Evolutionary conservation across 2,888 invertebrate genomes (phyloP).

Genomic region (Trichogramma evanescens): DNA sequence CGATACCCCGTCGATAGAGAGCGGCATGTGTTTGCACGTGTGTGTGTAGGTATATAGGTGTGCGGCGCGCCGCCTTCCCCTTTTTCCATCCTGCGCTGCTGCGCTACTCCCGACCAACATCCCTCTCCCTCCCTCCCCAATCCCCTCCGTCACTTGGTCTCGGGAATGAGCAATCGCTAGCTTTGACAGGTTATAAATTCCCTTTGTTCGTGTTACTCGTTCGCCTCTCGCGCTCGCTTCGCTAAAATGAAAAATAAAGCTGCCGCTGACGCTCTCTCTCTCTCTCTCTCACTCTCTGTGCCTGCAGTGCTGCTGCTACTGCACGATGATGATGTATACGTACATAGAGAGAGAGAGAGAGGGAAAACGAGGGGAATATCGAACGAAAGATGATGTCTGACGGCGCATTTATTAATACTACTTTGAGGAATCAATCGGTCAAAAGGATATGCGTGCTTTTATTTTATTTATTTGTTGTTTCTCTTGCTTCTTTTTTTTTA

Average conservation of each 20-base stretch:
- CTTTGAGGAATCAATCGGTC: background rate
- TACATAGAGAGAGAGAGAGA: background rate
- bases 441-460: no score
- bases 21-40: no score
- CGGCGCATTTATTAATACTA: conserved; percentile 18
- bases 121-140: background rate
- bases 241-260: background rate
- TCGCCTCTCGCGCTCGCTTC: background rate
- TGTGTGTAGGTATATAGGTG: background rate
- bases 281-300: no score
- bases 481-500: no score
- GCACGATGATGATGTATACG: background rate
- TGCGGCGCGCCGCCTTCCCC: background rate
- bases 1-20: no score
- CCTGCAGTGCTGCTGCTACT: no score
- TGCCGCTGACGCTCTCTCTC: no score
- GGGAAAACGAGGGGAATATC: background rate
- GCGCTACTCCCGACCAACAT: conserved; percentile 5
- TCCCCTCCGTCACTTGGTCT: background rate
- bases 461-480: no score
- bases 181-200: conserved; percentile 20
- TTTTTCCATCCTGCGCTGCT: background rate
- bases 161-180: conserved; percentile 14
- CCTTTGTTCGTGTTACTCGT: conserved; percentile 10
- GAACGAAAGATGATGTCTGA: conserved; percentile 2